Evolutionary conservation across 2,888 invertebrate species (phyloP).

Genomic region (Teinopalpus imperialis): DNA sequence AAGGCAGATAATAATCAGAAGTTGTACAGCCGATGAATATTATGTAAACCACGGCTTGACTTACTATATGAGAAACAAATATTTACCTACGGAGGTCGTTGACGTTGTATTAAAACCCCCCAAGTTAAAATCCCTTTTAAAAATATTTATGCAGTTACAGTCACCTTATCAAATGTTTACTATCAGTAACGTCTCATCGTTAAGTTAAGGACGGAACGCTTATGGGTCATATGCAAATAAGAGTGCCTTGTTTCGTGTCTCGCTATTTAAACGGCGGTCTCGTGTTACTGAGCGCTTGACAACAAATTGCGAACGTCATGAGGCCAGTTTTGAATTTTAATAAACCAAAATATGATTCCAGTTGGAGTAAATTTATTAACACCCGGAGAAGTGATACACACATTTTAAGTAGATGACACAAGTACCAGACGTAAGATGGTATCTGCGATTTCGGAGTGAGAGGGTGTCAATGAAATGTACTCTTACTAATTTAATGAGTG

Average conservation of each 20-base stretch:
- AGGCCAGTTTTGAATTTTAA: constrained; percentile 69
- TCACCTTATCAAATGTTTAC: constrained; percentile 3
- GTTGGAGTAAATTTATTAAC: constrained; percentile 49
- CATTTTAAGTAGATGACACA: constrained; percentile 38
- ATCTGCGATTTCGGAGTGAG: neutral
- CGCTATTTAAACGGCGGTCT: constrained; percentile 50
- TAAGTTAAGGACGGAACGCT: constrained; percentile 29
- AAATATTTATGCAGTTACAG: constrained; percentile 1
- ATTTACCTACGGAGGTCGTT: constrained; percentile 5
- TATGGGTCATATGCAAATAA: constrained; percentile 75
- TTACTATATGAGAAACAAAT: constrained; percentile 22
- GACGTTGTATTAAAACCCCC: neutral
- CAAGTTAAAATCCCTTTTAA: neutral
- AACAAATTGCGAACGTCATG: constrained; percentile 70
- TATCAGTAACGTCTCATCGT: constrained; percentile 2
- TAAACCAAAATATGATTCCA: constrained; percentile 60
- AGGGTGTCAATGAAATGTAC: neutral
- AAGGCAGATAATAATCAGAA: constrained; percentile 52
- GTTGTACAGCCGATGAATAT: constrained; percentile 44
- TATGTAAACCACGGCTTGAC: constrained; percentile 28
- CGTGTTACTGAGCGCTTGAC: constrained; percentile 55
- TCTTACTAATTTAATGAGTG: neutral
- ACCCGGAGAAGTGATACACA: too few species aligned
- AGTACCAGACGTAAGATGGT: constrained; percentile 28
- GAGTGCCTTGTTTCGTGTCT: constrained; percentile 68